Evolutionary conservation across 2,113 vertebrate species (phyloP).

Genomic region (Pedionomus torquatus): DNA sequence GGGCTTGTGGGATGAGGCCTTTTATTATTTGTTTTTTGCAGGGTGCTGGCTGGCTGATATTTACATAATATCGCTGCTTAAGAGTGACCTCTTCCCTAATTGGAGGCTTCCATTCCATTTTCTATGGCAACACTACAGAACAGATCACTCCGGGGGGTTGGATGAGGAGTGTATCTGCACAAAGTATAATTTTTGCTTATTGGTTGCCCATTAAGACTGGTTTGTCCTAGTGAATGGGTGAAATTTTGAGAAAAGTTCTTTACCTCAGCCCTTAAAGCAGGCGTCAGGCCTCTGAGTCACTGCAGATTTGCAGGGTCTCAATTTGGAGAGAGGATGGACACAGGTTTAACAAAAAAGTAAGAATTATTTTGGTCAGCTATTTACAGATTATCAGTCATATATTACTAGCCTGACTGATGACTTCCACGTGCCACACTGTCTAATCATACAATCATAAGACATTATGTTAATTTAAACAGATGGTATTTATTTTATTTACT

Average conservation of each 20-base stretch:
- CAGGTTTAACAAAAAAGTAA: not conserved
- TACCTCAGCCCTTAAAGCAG: not conserved
- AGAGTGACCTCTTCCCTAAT: constrained; percentile 47
- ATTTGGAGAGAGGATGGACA: not conserved
- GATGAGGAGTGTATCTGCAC: not conserved
- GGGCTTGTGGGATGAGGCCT: not conserved
- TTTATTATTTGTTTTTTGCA: not conserved
- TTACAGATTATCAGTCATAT: not conserved
- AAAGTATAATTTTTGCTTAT: not conserved
- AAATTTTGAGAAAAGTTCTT: constrained; percentile 11
- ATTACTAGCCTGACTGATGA: not conserved
- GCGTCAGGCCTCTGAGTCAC: not conserved
- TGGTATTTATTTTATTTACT: not conserved
- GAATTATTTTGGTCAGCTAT: not conserved
- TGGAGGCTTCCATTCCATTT: constrained; percentile 35
- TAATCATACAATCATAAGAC: not conserved
- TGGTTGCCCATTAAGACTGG: not conserved
- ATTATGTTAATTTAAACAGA: not conserved
- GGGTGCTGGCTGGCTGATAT: not conserved
- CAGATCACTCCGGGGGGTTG: not conserved
- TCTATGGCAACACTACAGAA: constrained; percentile 33
- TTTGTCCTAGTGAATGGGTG: not conserved
- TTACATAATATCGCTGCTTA: constrained; percentile 50
- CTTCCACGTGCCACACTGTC: not conserved
- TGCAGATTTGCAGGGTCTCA: not conserved